Conservation (phyloP, 2,113 vertebrate genomes). For the Arothron firmamentum region DNA sequence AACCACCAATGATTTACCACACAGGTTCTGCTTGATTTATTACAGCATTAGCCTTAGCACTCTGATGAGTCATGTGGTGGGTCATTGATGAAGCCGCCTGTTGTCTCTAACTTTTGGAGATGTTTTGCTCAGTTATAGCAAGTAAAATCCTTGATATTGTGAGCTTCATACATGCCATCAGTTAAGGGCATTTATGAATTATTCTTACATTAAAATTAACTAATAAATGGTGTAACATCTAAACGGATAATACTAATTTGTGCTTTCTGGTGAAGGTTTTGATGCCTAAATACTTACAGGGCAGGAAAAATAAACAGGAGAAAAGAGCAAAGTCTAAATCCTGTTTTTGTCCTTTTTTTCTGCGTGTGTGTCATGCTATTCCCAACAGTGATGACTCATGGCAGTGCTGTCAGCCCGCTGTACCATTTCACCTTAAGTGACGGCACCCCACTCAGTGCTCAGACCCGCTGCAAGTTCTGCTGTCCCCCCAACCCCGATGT, state of each 20-base stretch:
- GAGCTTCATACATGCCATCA: too few species aligned
- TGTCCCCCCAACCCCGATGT: conserved; percentile 88
- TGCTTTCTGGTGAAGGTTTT: not conserved
- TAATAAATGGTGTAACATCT: not conserved
- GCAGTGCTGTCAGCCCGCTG: conserved; percentile 92
- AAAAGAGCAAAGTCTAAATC: conserved; percentile 12
- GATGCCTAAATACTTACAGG: not conserved
- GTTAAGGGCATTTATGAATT: too few species aligned
- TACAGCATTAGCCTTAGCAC: too few species aligned
- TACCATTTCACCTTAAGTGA: conserved; percentile 93
- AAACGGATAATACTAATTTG: not conserved
- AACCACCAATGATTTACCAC: not conserved
- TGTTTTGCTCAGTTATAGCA: too few species aligned
- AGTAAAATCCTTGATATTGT: not conserved
- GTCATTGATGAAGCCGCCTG: too few species aligned
- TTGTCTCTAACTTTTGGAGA: too few species aligned
- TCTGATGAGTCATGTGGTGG: too few species aligned
- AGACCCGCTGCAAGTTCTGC: conserved; percentile 97
- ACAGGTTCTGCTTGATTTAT: not conserved
- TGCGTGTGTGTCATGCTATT: conserved; percentile 7
- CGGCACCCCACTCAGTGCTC: conserved; percentile 89
- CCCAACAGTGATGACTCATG: conserved; percentile 88
- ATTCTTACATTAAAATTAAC: too few species aligned
- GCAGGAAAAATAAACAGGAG: conserved; percentile 2
- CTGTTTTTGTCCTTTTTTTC: conserved; percentile 1